Evolutionary conservation across 2,797 vertebrate genomes (phyloP), one percentile per base, ranked within the genome.

Genomic region (Sebastes jordani): DNA sequence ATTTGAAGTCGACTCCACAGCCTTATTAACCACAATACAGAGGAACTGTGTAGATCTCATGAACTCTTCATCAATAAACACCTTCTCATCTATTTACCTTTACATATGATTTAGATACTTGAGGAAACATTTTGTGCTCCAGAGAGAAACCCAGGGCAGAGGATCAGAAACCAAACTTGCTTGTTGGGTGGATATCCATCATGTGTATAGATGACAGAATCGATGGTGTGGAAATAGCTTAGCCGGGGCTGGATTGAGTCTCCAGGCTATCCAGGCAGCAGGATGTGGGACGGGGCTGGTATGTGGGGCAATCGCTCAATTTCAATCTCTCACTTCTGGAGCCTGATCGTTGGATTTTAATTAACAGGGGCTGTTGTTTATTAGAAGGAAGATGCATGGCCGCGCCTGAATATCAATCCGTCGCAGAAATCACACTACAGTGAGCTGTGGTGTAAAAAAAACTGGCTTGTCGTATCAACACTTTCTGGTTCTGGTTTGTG

Each of bases 141-240:
- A 62, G 52, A 85, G 77, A 90, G 60, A 85, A 87, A 71, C 73
- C 84, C 80, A 23, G 78, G 68, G 74, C 82, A 82, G 82, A 63
- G 81, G 85, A 93, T 92, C 82, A 84, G 86, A 82, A 72, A 87
- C 86, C 86, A 91, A 92, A 90, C 89, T 90, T 79, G 93, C 93
- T 95, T 81, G 91, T 95, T 95, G 91, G 92, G 81, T 93, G 93
- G 90, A 93, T 95, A 96, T 96, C 94, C 90, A 95, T 96, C 95
- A 95, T 95, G 94, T 90, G 94, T 94, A 92, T 94, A 94, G 93
- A 96, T 96, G 96, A 95, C 96, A 95, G 94, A 96, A 96, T 97
- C 96, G 91, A 97, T 97, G 95, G 89, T 88, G 96, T 95, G 95
- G 96, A 97, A 97, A 96, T 96, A 95, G 96, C 94, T 93, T 86